phyloP scores from a whole-genome alignment of 2,113 vertebrate species.

The Geothlypis trichas region DNA sequence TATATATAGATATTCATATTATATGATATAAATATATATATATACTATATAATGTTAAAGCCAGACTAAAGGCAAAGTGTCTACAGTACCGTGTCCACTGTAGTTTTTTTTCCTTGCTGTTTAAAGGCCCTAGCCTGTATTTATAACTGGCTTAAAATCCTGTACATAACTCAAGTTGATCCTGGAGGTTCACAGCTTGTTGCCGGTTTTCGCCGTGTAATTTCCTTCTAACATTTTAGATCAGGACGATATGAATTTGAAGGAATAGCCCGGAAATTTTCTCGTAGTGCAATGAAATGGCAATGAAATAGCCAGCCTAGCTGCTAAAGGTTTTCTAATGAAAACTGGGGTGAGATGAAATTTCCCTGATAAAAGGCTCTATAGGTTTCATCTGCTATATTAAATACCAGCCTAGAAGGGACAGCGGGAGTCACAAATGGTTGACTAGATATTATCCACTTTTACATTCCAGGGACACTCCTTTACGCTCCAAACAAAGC shows the following conservation, averaged over 20 bases:
- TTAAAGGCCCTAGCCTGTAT: conserved; percentile 43
- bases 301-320: conserved; percentile 34
- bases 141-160: conserved; percentile 59
- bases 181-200: conserved; percentile 51
- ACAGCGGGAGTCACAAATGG: background rate
- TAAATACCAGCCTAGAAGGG: conserved; percentile 25
- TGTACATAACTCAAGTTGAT: conserved; percentile 54
- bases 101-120: conserved; percentile 3
- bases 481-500: conserved; percentile 21
- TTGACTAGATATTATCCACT: conserved; percentile 8
- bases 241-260: conserved; percentile 69
- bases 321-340: conserved; percentile 63
- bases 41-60: background rate
- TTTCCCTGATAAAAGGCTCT: conserved; percentile 48
- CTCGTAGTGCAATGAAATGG: conserved; percentile 26
- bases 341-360: conserved; percentile 55
- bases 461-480: conserved; percentile 42
- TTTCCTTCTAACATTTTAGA: conserved; percentile 62
- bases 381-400: conserved; percentile 24
- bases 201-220: background rate
- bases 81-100: background rate
- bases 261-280: conserved; percentile 66
- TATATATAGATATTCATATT: too few relatives aligned
- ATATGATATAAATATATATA: too few relatives aligned
- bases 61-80: background rate